phyloP scores from a whole-genome alignment of 2,797 vertebrate species.

The Crenichthys baileyi region DNA sequence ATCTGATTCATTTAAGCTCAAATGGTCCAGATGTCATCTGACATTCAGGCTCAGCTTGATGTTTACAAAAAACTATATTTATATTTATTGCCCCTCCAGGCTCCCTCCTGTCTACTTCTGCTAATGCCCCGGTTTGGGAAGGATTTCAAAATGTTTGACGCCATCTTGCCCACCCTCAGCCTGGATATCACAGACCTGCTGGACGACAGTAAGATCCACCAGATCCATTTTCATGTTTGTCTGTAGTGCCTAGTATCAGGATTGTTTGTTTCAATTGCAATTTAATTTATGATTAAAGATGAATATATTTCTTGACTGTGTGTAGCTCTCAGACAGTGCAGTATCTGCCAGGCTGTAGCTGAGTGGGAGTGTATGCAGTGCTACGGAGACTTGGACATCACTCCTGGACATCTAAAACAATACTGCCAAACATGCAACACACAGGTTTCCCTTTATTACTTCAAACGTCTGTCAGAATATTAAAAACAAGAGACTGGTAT shows the following conservation, averaged over 20 bases:
- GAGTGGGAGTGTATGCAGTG: constrained; percentile 85
- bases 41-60: neutral
- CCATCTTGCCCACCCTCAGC: constrained; percentile 82
- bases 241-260: neutral
- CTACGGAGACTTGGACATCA: constrained; percentile 83
- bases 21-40: no score
- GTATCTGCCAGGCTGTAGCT: constrained; percentile 85
- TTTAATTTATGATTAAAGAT: neutral
- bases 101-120: constrained; percentile 85
- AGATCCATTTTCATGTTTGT: neutral
- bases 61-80: neutral
- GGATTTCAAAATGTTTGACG: constrained; percentile 88
- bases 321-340: constrained; percentile 84
- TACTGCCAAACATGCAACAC: constrained; percentile 85
- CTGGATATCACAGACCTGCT: constrained; percentile 88
- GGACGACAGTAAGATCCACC: constrained; percentile 80
- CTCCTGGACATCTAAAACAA: constrained; percentile 82
- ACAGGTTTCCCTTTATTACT: constrained; percentile 61
- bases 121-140: constrained; percentile 89
- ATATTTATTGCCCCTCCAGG: constrained; percentile 60
- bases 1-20: no score
- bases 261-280: neutral
- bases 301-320: neutral
- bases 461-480: neutral
- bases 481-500: neutral